Evolutionary conservation across 2,888 invertebrate species (phyloP), one percentile per base, ranked within the genome.

Genomic region (Nymphalis c-album): DNA sequence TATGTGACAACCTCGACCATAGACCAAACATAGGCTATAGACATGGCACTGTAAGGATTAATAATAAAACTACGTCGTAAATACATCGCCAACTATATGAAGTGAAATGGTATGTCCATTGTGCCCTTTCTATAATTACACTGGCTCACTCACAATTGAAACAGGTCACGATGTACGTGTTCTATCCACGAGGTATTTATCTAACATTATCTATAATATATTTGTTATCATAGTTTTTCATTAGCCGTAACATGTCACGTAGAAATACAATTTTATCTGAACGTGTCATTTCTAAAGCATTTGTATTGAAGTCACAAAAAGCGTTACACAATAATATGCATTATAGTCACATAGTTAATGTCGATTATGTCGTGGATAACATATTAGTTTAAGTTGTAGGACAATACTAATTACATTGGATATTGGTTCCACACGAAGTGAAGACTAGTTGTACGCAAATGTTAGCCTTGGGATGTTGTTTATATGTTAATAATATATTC

Each of bases 361-460:
- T 40, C 13, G 60, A 26, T 57, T 48, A 55, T 61, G 13, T 48
- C 17, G 31, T 57, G 55, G 20, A 22, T 31, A 6, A 60, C 51
- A 51, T 51, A 59, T 64, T 58, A 64, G 65, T 53, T 46, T 60
- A 18, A 60, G 20, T 55, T 45, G 26, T 57, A 62, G 47, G 47
- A 60, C 60, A 67, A 69, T 61, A 26, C 57, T 67, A 61, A 69
- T 69, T 63, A 60, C 48, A 63, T 68, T 13, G 40, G 59, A 18
- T 59, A 63, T 60, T 67, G 57, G 67, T 63, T 60, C 60, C 63
- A 60, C 63, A 60, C 63, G 51, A 59, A 40, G 46, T 16, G 18
- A 46, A 60, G 51, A 20, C 31, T 40, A 40, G 2, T 18, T 47
- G 45, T 50, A 60, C 60, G 58, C 22, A 45, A 22, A 55, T 55